A percentile compares a stretch with the other conserved stretches of the same genome.
These are phyloP conservation scores for Paramisgurnus dabryanus DNA, from an alignment of 2,113 vertebrate genomes.

Conservation along the genomic window DNA sequence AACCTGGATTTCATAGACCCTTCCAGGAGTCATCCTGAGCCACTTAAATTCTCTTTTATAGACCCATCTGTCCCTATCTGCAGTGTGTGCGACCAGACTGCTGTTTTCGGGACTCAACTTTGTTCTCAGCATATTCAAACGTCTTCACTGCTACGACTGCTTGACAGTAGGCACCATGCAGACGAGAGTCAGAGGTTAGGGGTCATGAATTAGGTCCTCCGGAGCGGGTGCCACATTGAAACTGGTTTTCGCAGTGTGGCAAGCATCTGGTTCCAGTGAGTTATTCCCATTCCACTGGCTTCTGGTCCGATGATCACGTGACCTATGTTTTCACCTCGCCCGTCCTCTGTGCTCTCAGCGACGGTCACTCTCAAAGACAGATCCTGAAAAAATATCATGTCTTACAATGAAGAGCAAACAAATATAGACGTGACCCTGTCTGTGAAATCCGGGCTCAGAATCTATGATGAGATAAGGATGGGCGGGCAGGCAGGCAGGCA, in stretches of 20 bases:
- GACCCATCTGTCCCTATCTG: constrained; percentile 4
- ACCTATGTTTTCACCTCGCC: constrained; percentile 87
- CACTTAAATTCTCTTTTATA: constrained; percentile 18
- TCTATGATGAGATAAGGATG: too few species aligned
- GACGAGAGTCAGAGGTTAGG: constrained; percentile 36
- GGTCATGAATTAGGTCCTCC: constrained; percentile 76
- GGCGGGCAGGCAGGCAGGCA: too few species aligned
- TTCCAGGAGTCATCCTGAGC: constrained; percentile 61
- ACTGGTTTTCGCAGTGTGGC: constrained; percentile 92
- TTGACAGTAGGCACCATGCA: constrained; percentile 74
- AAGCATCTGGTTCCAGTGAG: constrained; percentile 99
- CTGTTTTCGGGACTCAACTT: constrained; percentile 52
- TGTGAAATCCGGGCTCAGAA: too few species aligned
- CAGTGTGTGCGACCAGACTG: constrained; percentile 14
- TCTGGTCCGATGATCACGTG: constrained; percentile 94
- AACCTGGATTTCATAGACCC: constrained; percentile 75
- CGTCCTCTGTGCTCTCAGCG: constrained; percentile 88
- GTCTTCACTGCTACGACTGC: constrained; percentile 54
- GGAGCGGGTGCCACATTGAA: constrained; percentile 96
- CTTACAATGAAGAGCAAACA: too few species aligned
- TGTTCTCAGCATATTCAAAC: constrained; percentile 16
- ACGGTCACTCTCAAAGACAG: constrained; percentile 93
- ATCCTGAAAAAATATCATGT: constrained; percentile 74
- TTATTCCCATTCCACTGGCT: constrained; percentile 91
- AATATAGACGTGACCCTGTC: too few species aligned